Base-by-base conservation (phyloP, 1,140 invertebrate species). In the Drosophila orosa region DNA sequence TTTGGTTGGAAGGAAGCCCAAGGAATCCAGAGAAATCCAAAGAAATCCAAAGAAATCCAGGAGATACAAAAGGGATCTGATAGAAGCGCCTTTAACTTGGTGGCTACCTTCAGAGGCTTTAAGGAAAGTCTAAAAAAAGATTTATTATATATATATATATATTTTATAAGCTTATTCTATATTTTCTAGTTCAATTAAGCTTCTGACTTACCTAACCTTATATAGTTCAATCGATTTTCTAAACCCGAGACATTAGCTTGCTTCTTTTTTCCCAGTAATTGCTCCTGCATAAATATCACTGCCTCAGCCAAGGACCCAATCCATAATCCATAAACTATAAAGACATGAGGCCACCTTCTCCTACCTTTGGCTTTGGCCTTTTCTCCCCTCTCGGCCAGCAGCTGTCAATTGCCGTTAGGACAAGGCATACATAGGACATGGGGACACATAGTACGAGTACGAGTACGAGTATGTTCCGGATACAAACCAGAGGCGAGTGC, bases 1-100 rank as follows among this genome's bases (percentile, higher is more conserved):
- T 83, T 84, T 79, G 80, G 80, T 62, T 75, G 31, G 31, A 5
- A 6, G 1, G 12, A 44, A 17, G n/a, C 24, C 45, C 25, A 48
- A 29, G 19, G 1, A 39, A 55, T 24, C 19, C 31, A 37, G 5
- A n/a, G 17, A 35, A 68, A 35, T 33, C 19, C 47, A 44, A n/a
- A n/a, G 31, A 3, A 31, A 57, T 39, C 37, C 37, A 45, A 13
- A n/a, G 19, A 27, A 63, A 27, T 33, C 19, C 47, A 44, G 24
- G 1, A 29, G 40, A 47, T 35, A 45, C 24, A 13, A 13, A 63
- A 9, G 42, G 19, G 31, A 17, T 44, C 5, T 42, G 33, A 2
- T 13, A 24, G 13, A 12, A 31, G 24, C 15, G n/a, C 3, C 48
- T 52, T 52, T 33, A 52, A 52, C 48, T 52, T 22, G 8, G 2